These are phyloP conservation scores for Phrynocephalus vlangalii DNA, from an alignment of 2,797 vertebrate species.

Conservation along the genomic window DNA sequence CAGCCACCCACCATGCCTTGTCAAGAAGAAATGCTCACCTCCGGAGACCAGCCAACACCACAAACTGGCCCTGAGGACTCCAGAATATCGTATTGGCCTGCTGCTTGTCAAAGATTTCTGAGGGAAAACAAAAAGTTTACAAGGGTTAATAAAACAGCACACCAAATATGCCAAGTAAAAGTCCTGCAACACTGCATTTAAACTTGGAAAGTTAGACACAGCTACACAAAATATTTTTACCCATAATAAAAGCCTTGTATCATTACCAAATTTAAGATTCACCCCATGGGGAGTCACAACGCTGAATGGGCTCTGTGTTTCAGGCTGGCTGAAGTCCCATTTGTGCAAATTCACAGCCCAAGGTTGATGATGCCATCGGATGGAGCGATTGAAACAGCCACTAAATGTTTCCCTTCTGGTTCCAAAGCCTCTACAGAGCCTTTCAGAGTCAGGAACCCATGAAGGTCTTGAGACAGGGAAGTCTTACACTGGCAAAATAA, in stretches of 20 bases:
- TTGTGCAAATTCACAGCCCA: no score
- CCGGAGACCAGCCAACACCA: constrained; percentile 94
- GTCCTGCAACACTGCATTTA: not conserved
- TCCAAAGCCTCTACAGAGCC: no score
- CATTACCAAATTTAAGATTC: not conserved
- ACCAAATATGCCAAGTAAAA: not conserved
- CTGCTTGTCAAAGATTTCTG: constrained; percentile 97
- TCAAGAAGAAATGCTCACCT: constrained; percentile 81
- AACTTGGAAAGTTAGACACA: not conserved
- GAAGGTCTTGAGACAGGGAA: no score
- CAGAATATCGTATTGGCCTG: constrained; percentile 99
- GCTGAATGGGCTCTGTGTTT: no score
- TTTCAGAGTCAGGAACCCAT: no score
- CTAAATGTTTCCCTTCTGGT: no score
- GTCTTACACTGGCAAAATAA: no score
- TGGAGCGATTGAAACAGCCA: no score
- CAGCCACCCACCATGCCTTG: not conserved
- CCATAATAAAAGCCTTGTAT: not conserved
- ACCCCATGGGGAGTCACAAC: no score
- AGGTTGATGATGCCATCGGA: no score
- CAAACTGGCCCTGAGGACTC: constrained; percentile 99
- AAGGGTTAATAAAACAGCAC: not conserved
- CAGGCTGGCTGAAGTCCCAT: not conserved
- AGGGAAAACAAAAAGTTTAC: constrained; percentile 37
- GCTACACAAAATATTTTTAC: not conserved